Base-by-base conservation (phyloP, 1,140 invertebrate genomes). In the Drosophila tani region DNA sequence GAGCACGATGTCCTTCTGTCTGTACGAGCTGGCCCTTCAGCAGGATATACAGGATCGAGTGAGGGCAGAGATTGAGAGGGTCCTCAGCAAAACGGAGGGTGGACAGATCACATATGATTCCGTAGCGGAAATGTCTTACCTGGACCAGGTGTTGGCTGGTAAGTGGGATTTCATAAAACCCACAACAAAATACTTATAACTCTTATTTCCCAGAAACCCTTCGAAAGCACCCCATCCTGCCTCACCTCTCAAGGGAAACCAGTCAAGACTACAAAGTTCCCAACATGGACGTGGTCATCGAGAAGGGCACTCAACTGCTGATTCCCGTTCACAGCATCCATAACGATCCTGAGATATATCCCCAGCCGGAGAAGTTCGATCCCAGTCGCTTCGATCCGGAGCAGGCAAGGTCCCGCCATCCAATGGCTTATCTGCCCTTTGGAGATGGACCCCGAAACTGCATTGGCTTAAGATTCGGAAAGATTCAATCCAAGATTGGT, bases 381-480 rank as follows among this genome's bases (percentile, higher is more conserved):
- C 95, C 95, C 0, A 94, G 95, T 50, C 83, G 95, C 46, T 96
- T 95, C 64, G 92, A 78, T 14, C 79, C 93, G 0, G 93, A 95
- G 56, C 93, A 93, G 63, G 56, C 87, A 0, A 82, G 84, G 24
- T 79, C 83, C 5, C 92, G 95, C 46, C 93, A 93, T 55, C 93
- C 91, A 0, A 95, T 93, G 86, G 71, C 93, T 14, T 96, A 94
- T 82, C 82, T 97, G 49, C 95, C 96, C 7, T 97, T 97, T 88
- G 95, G 95, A 0, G 95, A 95, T 75, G 96, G 96, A 19, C 95
- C 94, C 9, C 93, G 96, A 5, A 95, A 95, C 81, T 96, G 96
- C 81, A 95, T 96, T 67, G 96, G 95, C 92, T 84, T 85, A 62
- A 69, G 94, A 7, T 94, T 94, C 79, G 94, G 93, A 0, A 73